Percentiles rank a stretch among this genome's conserved stretches.
Evolutionary conservation across 1,140 invertebrate species (phyloP).

Genomic region (Dendrolimus punctatus): DNA sequence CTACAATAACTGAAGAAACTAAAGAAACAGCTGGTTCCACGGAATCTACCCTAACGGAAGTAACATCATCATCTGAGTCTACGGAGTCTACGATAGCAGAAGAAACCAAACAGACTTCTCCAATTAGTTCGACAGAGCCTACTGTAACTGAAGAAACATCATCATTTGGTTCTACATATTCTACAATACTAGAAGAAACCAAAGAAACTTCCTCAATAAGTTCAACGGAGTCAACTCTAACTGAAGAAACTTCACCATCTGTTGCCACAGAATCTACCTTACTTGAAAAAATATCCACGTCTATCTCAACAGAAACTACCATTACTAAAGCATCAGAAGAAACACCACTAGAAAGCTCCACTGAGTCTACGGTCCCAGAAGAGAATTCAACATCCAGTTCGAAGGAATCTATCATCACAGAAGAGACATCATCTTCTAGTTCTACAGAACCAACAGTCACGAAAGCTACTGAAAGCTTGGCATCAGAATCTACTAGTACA

Average conservation of each 20-base stretch:
- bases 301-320: slow-evolving; percentile 10
- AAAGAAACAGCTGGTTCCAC: neutral
- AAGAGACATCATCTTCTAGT: neutral
- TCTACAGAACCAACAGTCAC: too few relatives aligned
- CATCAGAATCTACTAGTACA: neutral
- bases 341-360: slow-evolving; percentile 2
- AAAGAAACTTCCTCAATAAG: slow-evolving; percentile 5
- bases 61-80: slow-evolving; percentile 1
- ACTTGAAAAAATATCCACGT: slow-evolving; percentile 3
- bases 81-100: neutral
- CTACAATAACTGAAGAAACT: slow-evolving; percentile 1
- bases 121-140: neutral
- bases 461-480: neutral
- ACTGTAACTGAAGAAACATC: neutral
- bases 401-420: neutral
- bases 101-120: too few relatives aligned
- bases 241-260: slow-evolving; percentile 9
- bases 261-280: slow-evolving; percentile 10
- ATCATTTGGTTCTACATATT: slow-evolving; percentile 3
- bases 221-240: slow-evolving; percentile 5
- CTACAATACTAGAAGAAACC: slow-evolving; percentile 11
- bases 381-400: neutral
- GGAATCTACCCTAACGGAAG: neutral
- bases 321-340: slow-evolving; percentile 2
- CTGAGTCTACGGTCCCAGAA: neutral